Evolutionary conservation across 1,140 invertebrate genomes (phyloP), one percentile per base, ranked within the genome.

Genomic region (Stegodyphus mimosarum): DNA sequence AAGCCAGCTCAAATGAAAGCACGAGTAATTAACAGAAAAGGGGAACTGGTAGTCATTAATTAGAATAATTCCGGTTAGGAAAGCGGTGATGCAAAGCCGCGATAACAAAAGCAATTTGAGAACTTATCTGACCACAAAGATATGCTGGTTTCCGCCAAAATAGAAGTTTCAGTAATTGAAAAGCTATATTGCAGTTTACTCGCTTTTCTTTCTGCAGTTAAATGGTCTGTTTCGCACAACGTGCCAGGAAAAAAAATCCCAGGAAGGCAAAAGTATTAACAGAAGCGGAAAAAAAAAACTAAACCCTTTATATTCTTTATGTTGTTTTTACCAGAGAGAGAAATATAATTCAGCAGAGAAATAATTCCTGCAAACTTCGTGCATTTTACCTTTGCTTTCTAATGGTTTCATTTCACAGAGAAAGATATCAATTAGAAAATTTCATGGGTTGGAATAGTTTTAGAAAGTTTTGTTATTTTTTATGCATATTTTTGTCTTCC

Each of bases 51-150:
- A 78, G 75, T 86, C 83, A 86, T 86, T 86, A 86, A 86, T 86
- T 86, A 86, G 79, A 86, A 86, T 78, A 86, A 86, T 86, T 86
- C 69, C 69, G 63, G 49, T n/a, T 55, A 64, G 69, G 60, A 79
- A 86, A 86, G 75, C 67, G 70, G 49, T 60, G 83, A 86, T 86
- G 83, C 75, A 48, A 49, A 17, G 13, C 17, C 15, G 7, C 6
- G 83, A 86, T 86, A 86, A 86, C 48, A 73, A 52, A 33, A 79
- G 83, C 70, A 72, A 79, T 86, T 86, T 73, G 75, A 75, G 72
- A 78, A 86, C n/a, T 86, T 86, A 86, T 86, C 83, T 86, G 75
- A 86, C 83, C 75, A n/a, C 66, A 79, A 63, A 86, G 67, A 86
- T 79, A 72, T 13, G 53, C 63, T 33, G 10, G n/a, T 76, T 78